phyloP scores from a whole-genome alignment of 1,140 invertebrate genomes.

The Nephila pilipes region DNA sequence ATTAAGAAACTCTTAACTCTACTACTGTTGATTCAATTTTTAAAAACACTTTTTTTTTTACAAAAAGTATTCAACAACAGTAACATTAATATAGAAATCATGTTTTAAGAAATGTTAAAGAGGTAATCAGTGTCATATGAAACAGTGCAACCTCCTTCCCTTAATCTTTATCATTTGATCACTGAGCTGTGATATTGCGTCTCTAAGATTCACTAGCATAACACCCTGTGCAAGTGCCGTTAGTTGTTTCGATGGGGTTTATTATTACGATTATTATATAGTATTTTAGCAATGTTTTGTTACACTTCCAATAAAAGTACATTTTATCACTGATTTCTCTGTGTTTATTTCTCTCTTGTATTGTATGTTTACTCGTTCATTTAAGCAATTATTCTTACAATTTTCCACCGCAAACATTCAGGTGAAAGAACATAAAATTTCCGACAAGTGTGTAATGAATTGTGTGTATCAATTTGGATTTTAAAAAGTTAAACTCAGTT shows the following conservation, averaged over 20 bases:
- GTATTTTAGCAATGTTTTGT: slow-evolving; percentile 55
- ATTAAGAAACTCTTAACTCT: too few relatives aligned
- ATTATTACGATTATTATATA: slow-evolving; percentile 33
- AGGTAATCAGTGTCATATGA: background rate
- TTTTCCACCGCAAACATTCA: background rate
- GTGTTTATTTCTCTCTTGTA: background rate
- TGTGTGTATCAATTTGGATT: too few relatives aligned
- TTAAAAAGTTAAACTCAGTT: too few relatives aligned
- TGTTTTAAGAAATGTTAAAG: too few relatives aligned
- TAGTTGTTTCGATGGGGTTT: slow-evolving; percentile 51
- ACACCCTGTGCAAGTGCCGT: slow-evolving; percentile 57
- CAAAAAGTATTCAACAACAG: too few relatives aligned
- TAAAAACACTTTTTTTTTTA: too few relatives aligned
- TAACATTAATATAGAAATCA: too few relatives aligned
- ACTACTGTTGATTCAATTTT: too few relatives aligned
- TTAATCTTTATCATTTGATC: background rate
- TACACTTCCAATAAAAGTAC: slow-evolving; percentile 60
- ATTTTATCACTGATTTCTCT: slow-evolving; percentile 53
- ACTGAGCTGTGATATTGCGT: slow-evolving; percentile 52
- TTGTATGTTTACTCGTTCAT: background rate
- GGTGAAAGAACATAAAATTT: background rate
- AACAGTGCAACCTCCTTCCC: too few relatives aligned
- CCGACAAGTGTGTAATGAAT: too few relatives aligned
- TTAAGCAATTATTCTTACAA: background rate
- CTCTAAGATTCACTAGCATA: background rate